Conservation (phyloP, 1,140 invertebrate genomes). For the Brachionus plicatilis region DNA sequence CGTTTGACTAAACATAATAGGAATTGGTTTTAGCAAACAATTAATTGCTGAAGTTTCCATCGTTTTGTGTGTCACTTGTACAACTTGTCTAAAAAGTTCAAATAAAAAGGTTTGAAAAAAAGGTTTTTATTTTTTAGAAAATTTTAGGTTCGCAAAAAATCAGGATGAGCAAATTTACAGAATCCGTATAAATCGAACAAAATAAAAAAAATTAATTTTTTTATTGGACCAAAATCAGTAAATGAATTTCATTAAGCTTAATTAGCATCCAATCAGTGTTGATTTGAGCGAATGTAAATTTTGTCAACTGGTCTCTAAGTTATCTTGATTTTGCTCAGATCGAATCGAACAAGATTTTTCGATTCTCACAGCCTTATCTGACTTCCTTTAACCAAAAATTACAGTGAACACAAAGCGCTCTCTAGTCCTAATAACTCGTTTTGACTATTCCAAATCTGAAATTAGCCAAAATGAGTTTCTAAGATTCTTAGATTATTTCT, state of each 20-base stretch:
- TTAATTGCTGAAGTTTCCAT: slow-evolving; percentile 21
- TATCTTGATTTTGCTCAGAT: not conserved
- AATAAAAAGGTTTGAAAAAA: slow-evolving; percentile 30
- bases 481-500: not conserved
- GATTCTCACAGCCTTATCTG: not conserved
- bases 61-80: slow-evolving; percentile 18
- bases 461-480: not conserved
- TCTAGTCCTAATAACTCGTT: not conserved
- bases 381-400: not conserved
- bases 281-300: not conserved
- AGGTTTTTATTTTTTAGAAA: not conserved
- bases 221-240: slow-evolving; percentile 11
- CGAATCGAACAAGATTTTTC: not conserved
- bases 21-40: slow-evolving; percentile 27
- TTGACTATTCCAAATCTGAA: not conserved
- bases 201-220: not conserved
- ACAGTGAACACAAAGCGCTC: not conserved
- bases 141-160: slow-evolving; percentile 12
- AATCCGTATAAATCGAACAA: not conserved
- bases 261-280: not conserved
- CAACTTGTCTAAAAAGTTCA: slow-evolving; percentile 15
- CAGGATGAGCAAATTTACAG: slow-evolving; percentile 36
- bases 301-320: slow-evolving; percentile 17
- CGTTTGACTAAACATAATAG: not conserved
- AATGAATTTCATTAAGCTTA: not conserved